Percentiles rank a stretch among this genome's conserved stretches.
These are phyloP conservation scores for Microtus pennsylvanicus DNA, from an alignment of 2,113 vertebrate species.

Conservation along the genomic window DNA sequence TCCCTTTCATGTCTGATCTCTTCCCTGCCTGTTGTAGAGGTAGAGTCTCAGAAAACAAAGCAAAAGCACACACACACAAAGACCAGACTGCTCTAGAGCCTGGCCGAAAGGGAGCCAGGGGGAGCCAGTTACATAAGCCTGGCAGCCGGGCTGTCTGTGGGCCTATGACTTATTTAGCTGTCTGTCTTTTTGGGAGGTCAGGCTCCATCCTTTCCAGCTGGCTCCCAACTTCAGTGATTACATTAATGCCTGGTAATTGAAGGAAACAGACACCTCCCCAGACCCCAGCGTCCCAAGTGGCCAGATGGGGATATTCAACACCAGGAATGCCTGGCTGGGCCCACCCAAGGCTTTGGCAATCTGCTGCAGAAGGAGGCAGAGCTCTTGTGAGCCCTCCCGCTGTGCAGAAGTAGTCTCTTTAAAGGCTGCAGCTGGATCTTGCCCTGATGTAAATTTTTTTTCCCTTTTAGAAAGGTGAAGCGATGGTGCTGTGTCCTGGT, in stretches of 20 bases:
- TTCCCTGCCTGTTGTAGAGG: conserved; percentile 58
- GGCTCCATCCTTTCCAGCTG: conserved; percentile 63
- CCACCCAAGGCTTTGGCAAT: neutral
- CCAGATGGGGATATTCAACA: neutral
- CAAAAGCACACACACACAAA: conserved; percentile 13
- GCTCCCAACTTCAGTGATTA: conserved; percentile 48
- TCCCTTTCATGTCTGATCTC: conserved; percentile 67
- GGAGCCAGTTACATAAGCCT: conserved; percentile 64
- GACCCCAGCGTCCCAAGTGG: conserved; percentile 51
- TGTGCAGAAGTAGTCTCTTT: neutral
- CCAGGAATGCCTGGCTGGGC: neutral
- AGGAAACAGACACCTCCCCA: conserved; percentile 68
- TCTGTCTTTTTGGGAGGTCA: conserved; percentile 66
- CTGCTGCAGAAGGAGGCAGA: neutral
- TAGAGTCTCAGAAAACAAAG: conserved; percentile 52
- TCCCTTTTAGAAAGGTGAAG: neutral
- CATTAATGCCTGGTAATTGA: conserved; percentile 58
- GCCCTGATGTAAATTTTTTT: neutral
- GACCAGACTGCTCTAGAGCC: conserved; percentile 19
- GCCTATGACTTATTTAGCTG: neutral
- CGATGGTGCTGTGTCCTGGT: neutral
- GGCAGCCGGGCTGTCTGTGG: conserved; percentile 62
- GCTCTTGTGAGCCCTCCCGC: neutral
- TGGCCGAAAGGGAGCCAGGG: neutral
- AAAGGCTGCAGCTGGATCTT: neutral